phyloP scores from a whole-genome alignment of 2,888 invertebrate genomes.

The Thymelicus sylvestris region DNA sequence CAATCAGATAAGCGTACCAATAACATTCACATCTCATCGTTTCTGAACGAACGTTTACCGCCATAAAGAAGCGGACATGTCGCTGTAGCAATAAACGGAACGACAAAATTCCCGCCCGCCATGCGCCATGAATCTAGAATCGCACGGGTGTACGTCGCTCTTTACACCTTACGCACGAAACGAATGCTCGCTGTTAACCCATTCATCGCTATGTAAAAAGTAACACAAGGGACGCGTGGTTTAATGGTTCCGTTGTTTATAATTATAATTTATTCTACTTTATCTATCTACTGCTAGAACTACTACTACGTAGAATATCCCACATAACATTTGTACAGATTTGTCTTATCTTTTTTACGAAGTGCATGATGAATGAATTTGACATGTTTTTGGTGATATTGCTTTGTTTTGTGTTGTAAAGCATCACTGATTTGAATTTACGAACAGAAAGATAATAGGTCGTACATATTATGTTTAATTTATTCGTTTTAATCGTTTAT shows the following conservation, averaged over 20 bases:
- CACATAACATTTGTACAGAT: too few species aligned
- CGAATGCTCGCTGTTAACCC: conserved; percentile 28
- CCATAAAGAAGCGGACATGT: conserved; percentile 36
- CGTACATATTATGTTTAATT: too few species aligned
- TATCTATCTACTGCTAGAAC: background rate
- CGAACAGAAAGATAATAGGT: too few species aligned
- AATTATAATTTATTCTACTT: background rate
- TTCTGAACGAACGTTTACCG: conserved; percentile 25
- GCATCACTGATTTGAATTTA: too few species aligned
- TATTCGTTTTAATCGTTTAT: too few species aligned
- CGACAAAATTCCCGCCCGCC: conserved; percentile 30
- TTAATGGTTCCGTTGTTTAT: background rate
- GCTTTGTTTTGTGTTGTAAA: too few species aligned
- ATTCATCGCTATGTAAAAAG: conserved; percentile 6
- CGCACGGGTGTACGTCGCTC: conserved; percentile 23
- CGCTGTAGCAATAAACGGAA: conserved; percentile 33
- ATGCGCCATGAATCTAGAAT: conserved; percentile 33
- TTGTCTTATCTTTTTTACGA: too few species aligned
- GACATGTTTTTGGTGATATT: too few species aligned
- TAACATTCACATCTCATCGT: conserved; percentile 35
- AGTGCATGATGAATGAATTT: too few species aligned
- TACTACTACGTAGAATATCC: background rate
- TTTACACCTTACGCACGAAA: conserved; percentile 33
- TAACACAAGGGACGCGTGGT: background rate
- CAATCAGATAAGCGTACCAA: conserved; percentile 35